Percentiles rank a stretch among this genome's conserved stretches.
Conservation (phyloP, 23 tunicate species). For the Halocynthia aurantium region DNA sequence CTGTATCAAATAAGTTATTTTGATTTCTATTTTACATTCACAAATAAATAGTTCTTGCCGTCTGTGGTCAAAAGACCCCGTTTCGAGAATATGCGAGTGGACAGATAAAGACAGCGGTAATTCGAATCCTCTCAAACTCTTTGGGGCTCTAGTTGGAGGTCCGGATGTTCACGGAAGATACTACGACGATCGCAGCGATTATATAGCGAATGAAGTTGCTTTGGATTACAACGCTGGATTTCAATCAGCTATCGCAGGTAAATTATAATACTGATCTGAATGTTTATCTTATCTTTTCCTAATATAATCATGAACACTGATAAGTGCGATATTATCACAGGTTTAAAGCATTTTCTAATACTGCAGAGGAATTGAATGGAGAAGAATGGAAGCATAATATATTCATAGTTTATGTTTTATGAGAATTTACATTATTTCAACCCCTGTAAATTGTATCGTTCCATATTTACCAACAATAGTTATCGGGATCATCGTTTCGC, state of each 20-base stretch:
- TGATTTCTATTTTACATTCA: neutral
- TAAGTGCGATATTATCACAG: no score
- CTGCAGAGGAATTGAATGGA: no score
- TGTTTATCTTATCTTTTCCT: no score
- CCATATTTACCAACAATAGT: no score
- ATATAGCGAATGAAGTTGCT: conserved; percentile 93
- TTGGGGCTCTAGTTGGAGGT: conserved; percentile 98
- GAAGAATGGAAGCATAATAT: no score
- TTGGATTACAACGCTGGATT: conserved; percentile 96
- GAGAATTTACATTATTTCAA: no score
- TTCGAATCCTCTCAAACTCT: conserved; percentile 77
- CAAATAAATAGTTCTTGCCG: conserved; percentile 69
- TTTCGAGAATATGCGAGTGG: conserved; percentile 25
- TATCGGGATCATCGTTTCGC: no score
- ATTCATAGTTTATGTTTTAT: no score
- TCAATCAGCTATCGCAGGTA: conserved; percentile 91
- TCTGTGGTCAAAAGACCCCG: conserved; percentile 28
- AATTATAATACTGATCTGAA: neutral
- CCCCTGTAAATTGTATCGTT: no score
- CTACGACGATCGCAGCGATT: conserved; percentile 70
- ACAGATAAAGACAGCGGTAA: conserved; percentile 24
- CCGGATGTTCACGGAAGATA: conserved; percentile 55
- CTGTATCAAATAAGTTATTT: neutral
- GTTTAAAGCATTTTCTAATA: no score
- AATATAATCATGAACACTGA: no score